phyloP scores from a whole-genome alignment of 2,888 invertebrate genomes.

The Zygaena filipendulae region DNA sequence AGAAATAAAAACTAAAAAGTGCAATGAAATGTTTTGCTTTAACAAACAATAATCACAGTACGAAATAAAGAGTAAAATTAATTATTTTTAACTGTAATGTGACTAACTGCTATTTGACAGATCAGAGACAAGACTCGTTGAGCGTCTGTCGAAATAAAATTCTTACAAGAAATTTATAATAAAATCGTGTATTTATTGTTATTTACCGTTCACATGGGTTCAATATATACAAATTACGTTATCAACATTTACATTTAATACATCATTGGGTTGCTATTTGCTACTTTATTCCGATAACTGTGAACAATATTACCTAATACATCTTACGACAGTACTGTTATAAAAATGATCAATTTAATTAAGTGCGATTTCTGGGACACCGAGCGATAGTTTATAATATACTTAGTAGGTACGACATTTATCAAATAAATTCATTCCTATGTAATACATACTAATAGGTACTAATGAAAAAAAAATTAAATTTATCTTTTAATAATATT shows the following conservation, averaged over 20 bases:
- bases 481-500: too few species aligned
- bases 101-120: conserved; percentile 36
- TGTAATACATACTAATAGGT: too few species aligned
- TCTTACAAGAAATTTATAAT: conserved; percentile 51
- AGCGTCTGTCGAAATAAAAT: conserved; percentile 43
- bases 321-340: conserved; percentile 43
- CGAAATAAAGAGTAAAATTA: conserved; percentile 17
- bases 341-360: conserved; percentile 41
- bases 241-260: conserved; percentile 60
- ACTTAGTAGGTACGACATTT: too few species aligned
- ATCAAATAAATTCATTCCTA: too few species aligned
- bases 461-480: too few species aligned
- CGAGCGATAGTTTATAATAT: conserved; percentile 33
- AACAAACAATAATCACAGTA: too few species aligned
- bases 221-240: conserved; percentile 67
- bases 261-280: conserved; percentile 39
- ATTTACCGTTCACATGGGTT: conserved; percentile 57
- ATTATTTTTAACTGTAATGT: too few species aligned
- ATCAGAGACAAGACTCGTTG: conserved; percentile 60
- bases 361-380: conserved; percentile 27
- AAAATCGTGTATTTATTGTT: conserved; percentile 60
- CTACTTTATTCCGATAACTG: conserved; percentile 36
- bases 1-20: conserved; percentile 20
- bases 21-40: too few species aligned
- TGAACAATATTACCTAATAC: conserved; percentile 42